phyloP scores from a whole-genome alignment of 2,113 vertebrate species.

The Cebus imitator region DNA sequence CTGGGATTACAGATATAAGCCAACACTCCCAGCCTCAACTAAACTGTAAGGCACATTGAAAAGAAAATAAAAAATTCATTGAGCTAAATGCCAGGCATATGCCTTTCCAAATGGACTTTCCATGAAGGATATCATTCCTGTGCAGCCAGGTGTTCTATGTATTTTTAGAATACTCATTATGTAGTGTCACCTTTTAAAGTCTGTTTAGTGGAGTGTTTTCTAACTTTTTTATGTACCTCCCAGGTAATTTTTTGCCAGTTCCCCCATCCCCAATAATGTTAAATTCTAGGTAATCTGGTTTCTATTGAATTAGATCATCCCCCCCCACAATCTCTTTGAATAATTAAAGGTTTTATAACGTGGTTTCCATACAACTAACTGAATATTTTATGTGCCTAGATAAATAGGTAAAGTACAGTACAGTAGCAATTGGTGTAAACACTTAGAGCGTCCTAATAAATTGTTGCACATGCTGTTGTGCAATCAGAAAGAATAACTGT shows the following conservation, averaged over 20 bases:
- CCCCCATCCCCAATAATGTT: rapidly evolving
- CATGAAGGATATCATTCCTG: rapidly evolving
- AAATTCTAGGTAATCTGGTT: background rate
- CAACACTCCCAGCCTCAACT: no score
- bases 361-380: background rate
- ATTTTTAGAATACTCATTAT: background rate
- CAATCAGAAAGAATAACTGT: background rate
- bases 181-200: background rate
- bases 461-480: rapidly evolving
- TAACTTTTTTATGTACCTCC: no score
- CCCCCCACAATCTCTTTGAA: background rate
- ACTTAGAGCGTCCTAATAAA: background rate
- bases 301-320: background rate
- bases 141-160: rapidly evolving
- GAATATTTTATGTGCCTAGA: background rate
- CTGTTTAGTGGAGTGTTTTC: no score
- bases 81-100: rapidly evolving
- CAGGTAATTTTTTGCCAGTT: rapidly evolving
- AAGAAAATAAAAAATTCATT: background rate
- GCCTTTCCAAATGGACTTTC: background rate
- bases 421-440: background rate
- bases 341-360: background rate
- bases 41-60: background rate
- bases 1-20: no score
- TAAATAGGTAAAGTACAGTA: background rate